phyloP scores from a whole-genome alignment of 2,113 vertebrate species.

The Oxygymnocypris stewartii region DNA sequence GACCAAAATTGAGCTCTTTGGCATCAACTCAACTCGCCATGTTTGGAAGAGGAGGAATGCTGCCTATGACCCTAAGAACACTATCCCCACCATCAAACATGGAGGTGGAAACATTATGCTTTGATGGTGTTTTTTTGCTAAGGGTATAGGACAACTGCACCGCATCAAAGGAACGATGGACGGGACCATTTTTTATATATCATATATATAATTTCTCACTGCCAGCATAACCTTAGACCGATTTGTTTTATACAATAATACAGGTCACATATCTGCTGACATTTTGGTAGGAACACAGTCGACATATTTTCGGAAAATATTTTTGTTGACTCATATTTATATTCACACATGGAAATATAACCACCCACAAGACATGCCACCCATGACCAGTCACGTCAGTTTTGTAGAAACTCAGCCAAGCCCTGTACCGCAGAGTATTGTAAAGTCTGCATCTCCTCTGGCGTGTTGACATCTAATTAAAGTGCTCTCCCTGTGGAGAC shows the following conservation, averaged over 20 bases:
- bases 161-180: too few relatives aligned
- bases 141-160: too few relatives aligned
- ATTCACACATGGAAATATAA: conserved; percentile 24
- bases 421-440: background rate
- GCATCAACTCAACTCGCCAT: too few relatives aligned
- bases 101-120: too few relatives aligned
- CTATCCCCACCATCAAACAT: too few relatives aligned
- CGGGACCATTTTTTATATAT: too few relatives aligned
- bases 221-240: background rate
- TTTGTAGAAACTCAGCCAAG: background rate
- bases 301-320: background rate
- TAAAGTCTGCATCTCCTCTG: conserved; percentile 15
- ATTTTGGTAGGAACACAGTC: background rate
- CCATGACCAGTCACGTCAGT: conserved; percentile 9
- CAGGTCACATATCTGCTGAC: background rate
- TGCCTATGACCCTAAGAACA: too few relatives aligned
- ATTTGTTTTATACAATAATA: background rate
- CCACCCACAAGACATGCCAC: conserved; percentile 24
- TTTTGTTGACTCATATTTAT: conserved; percentile 20
- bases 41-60: too few relatives aligned
- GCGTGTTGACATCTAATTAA: conserved; percentile 43
- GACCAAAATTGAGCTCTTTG: too few relatives aligned
- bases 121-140: too few relatives aligned
- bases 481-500: conserved; percentile 13
- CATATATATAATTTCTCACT: background rate